Conservation (phyloP, 2,888 invertebrate species). For the Drosophila greeni region DNA sequence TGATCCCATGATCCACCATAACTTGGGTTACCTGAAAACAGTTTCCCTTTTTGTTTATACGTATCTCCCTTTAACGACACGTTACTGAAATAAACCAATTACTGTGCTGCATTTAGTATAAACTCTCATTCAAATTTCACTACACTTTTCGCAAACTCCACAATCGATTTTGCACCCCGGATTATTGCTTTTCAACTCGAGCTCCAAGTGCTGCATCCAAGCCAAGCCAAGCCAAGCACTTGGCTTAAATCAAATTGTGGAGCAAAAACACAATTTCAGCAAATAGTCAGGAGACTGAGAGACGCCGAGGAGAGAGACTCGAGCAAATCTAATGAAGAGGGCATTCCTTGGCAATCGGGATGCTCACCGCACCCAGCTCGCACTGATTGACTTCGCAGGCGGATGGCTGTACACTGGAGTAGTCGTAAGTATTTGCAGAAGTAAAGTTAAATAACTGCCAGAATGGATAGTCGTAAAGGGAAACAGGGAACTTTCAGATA, state of each 20-base stretch:
- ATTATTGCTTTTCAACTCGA: slow-evolving; percentile 18
- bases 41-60: not conserved
- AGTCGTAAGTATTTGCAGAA: slow-evolving; percentile 5
- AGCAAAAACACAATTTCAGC: slow-evolving; percentile 26
- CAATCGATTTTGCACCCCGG: slow-evolving; percentile 13
- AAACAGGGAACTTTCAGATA: not conserved
- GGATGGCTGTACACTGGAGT: slow-evolving; percentile 14
- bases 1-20: no score
- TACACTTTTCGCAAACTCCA: not conserved
- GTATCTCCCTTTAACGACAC: no score
- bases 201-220: not conserved
- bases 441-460: slow-evolving; percentile 9
- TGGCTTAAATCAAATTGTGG: slow-evolving; percentile 32
- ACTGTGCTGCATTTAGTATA: not conserved
- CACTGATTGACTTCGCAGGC: slow-evolving; percentile 24
- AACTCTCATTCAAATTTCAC: not conserved
- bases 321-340: slow-evolving; percentile 50
- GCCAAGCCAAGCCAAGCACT: slow-evolving; percentile 11
- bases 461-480: slow-evolving; percentile 3
- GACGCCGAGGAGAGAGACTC: slow-evolving; percentile 20
- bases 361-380: slow-evolving; percentile 27
- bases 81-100: not conserved
- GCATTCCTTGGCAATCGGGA: slow-evolving; percentile 18
- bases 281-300: slow-evolving; percentile 18
- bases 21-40: no score